phyloP scores from a whole-genome alignment of 2,888 invertebrate genomes.

The Agrochola litura region DNA sequence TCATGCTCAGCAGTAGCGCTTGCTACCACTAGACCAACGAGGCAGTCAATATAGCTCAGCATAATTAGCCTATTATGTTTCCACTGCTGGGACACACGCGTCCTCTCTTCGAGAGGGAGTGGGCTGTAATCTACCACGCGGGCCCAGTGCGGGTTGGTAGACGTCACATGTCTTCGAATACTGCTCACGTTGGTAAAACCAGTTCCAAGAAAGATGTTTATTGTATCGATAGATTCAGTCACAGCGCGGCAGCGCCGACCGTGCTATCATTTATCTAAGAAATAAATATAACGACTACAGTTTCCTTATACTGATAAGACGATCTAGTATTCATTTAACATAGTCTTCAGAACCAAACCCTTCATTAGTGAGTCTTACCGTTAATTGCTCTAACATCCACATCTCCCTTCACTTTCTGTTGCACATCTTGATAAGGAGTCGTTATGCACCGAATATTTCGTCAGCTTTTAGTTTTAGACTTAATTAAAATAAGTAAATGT shows the following conservation, averaged over 20 bases:
- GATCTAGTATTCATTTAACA: conserved; percentile 13
- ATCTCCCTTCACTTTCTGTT: conserved; percentile 39
- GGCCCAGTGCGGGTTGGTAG: too few relatives aligned
- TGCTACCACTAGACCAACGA: too few relatives aligned
- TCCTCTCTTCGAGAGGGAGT: too few relatives aligned
- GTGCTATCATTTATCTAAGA: not conserved
- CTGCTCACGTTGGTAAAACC: too few relatives aligned
- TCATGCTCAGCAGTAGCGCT: too few relatives aligned
- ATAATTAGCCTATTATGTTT: too few relatives aligned
- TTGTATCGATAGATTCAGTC: not conserved
- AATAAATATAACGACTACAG: conserved; percentile 2
- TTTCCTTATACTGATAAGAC: conserved; percentile 11
- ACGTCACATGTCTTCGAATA: too few relatives aligned
- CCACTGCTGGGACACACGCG: too few relatives aligned
- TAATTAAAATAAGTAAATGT: conserved; percentile 15
- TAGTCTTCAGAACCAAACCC: not conserved
- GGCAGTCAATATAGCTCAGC: too few relatives aligned
- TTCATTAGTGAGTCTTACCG: conserved; percentile 21
- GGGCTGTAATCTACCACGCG: too few relatives aligned
- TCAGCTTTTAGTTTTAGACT: conserved; percentile 9
- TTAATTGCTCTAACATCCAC: not conserved
- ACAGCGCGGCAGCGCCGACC: not conserved
- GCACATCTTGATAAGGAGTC: conserved; percentile 40
- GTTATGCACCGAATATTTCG: conserved; percentile 37
- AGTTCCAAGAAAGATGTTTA: not conserved